Base-by-base conservation (phyloP, 2,888 invertebrate species). In the Automeris io region DNA sequence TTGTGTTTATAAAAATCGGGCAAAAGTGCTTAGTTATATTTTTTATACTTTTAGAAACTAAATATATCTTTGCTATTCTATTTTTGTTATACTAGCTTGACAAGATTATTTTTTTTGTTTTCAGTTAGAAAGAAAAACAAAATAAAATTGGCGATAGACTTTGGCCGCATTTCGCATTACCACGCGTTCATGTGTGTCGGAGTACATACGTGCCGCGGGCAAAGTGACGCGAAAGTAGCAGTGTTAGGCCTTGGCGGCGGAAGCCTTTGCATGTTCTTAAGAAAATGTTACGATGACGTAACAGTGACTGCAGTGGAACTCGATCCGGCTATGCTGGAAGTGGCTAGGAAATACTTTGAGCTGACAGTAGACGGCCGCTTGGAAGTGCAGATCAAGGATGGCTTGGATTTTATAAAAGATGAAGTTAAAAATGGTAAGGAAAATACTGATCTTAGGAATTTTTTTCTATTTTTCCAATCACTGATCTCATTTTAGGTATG, bases 171-270 rank as follows among this genome's bases (percentile, higher is more conserved):
- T 55, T 92, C 95, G 0, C 92, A 94, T 59, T 91, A 98, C 87
- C 97, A 97, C 71, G 77, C 91, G 21, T 93, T 91, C 61, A 96
- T 98, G 94, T 91, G 92, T 22, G 89, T 93, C 33, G 94, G 93
- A 0, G 88, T 92, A 1, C 89, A 89, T 46, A 71, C 91, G 43
- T 81, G 3, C 54, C 35, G 34, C 7, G 16, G 31, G 0, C 24
- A 34, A 9, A 12, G 35, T 1, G 24, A 35, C 39, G 65, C 86
- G 43, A 57, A 74, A 37, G 75, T 90, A 33, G 85, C 91, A 7
- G 88, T 98, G 19, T 83, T 98, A 37, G 99, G 99, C 1, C 88
- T 99, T 2, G 99, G 99, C 1, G 99, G 98, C 1, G 99, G 98
- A 18, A 91, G 94, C 2, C 87, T 99, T 2, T 93, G 95, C 54